Conservation (phyloP, 2,113 vertebrate species). For the Sardina pilchardus region DNA sequence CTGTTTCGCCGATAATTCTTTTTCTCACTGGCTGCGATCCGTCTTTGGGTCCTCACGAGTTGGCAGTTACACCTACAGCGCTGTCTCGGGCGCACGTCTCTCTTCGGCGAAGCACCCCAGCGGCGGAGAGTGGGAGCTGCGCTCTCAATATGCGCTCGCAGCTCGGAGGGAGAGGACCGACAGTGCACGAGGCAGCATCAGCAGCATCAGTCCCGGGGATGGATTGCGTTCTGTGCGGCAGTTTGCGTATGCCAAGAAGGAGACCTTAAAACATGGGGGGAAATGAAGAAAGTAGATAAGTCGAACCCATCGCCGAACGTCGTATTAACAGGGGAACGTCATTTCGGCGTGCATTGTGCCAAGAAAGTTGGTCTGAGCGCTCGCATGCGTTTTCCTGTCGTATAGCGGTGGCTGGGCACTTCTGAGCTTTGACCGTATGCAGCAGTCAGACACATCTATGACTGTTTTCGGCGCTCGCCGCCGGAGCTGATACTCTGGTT, state of each 20-base stretch:
- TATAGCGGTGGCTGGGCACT: slow-evolving; percentile 7
- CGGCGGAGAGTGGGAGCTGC: slow-evolving; percentile 18
- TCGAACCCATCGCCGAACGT: background rate
- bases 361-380: slow-evolving; percentile 29
- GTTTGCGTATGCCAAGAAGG: slow-evolving; percentile 7
- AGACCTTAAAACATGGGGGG: slow-evolving; percentile 26
- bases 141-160: slow-evolving; percentile 32
- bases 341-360: background rate
- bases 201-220: slow-evolving; percentile 17
- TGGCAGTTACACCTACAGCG: slow-evolving; percentile 21
- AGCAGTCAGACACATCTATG: background rate
- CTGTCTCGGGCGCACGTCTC: slow-evolving; percentile 4
- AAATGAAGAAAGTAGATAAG: background rate
- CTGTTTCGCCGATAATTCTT: slow-evolving; percentile 53
- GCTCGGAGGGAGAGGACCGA: slow-evolving; percentile 22
- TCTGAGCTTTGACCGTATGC: background rate
- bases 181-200: slow-evolving; percentile 9
- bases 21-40: slow-evolving; percentile 32
- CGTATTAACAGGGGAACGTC: background rate
- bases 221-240: slow-evolving; percentile 30
- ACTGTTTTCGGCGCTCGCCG: slow-evolving; percentile 10
- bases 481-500: slow-evolving; percentile 31
- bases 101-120: slow-evolving; percentile 17
- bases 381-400: background rate
- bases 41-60: slow-evolving; percentile 3